Base-by-base conservation (phyloP, 2,113 vertebrate species). In the Boulengeromyrus knoepffleri region DNA sequence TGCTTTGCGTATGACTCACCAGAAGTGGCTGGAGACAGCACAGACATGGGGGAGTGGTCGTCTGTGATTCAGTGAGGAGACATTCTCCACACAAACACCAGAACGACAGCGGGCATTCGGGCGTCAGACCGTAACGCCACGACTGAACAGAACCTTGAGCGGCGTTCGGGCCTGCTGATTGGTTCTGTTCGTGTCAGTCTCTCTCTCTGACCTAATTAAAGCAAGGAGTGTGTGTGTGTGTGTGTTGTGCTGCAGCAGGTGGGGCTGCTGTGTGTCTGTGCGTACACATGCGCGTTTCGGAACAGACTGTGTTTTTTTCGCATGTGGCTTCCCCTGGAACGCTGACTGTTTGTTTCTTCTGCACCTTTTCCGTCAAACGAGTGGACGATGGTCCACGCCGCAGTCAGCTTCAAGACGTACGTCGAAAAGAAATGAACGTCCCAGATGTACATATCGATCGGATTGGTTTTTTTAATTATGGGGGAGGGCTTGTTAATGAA, bases 1-100 rank as follows among this genome's bases (percentile, higher is more conserved):
- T 95, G 93, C 94, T 94, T 94, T 93, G 88, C 90, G 91, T 94
- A 93, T 95, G 93, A 92, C 92, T 94, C 93, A 12, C n/a, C 62
- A 50, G 74, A 91, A 91, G 92, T 52, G 87, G 89, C 89, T 90
- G 91, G 58, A 88, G 89, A 49, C 90, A 90, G 89, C 87, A 45
- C 50, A 86, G 88, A 91, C 47, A 17, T 15, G 46, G 85, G 13
- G 46, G 87, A 7, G 27, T 49, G 89, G 24, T 77, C 88, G 46
- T 42, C 88, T 85, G 74, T 7, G 86, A 52, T 86, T 86, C 86
- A 58, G 77, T 24, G 31, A 88, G 46, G 84, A 89, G 90, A 90
- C 58, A 3, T 15, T 84, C 7, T n/a, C 49, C 88, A 24, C 66
- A 85, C 85, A 89, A 46, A 89, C 84, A 90, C 36, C 91, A 85